Evolutionary conservation across 2,888 invertebrate genomes (phyloP).

Genomic region (Xylocampa areola): DNA sequence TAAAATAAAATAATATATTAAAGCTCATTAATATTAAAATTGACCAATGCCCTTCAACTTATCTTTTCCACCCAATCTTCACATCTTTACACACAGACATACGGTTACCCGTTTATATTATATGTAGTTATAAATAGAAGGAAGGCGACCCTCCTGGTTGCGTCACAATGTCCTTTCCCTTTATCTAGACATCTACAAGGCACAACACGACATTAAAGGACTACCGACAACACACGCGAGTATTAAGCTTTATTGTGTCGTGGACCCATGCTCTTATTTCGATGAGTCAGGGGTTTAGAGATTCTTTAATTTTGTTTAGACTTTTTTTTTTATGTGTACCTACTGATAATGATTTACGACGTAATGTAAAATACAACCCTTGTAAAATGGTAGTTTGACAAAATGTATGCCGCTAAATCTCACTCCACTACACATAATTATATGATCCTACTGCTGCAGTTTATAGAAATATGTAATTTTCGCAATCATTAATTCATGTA

Average conservation of each 20-base stretch:
- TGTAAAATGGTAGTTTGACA: too few relatives aligned
- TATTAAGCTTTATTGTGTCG: constrained; percentile 62
- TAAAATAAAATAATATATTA: too few relatives aligned
- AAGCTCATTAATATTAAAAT: too few relatives aligned
- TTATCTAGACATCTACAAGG: constrained; percentile 84
- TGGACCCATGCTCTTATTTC: constrained; percentile 41
- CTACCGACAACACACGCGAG: constrained; percentile 75
- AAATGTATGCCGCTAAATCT: too few relatives aligned
- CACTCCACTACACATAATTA: too few relatives aligned
- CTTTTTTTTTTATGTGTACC: not conserved
- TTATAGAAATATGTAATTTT: too few relatives aligned
- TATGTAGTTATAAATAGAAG: constrained; percentile 62
- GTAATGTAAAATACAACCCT: too few relatives aligned
- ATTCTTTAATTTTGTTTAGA: constrained; percentile 10
- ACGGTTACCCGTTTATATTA: constrained; percentile 14
- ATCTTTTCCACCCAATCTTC: constrained; percentile 39
- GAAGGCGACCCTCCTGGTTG: constrained; percentile 62
- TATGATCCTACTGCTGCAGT: too few relatives aligned
- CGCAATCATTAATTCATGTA: too few relatives aligned
- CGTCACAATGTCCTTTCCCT: constrained; percentile 60
- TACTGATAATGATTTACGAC: too few relatives aligned
- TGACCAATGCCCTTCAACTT: constrained; percentile 21
- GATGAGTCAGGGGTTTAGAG: constrained; percentile 35
- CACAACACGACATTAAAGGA: constrained; percentile 75
- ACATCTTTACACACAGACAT: constrained; percentile 39